Conservation (phyloP, 2,113 vertebrate species). For the Progne subis region DNA sequence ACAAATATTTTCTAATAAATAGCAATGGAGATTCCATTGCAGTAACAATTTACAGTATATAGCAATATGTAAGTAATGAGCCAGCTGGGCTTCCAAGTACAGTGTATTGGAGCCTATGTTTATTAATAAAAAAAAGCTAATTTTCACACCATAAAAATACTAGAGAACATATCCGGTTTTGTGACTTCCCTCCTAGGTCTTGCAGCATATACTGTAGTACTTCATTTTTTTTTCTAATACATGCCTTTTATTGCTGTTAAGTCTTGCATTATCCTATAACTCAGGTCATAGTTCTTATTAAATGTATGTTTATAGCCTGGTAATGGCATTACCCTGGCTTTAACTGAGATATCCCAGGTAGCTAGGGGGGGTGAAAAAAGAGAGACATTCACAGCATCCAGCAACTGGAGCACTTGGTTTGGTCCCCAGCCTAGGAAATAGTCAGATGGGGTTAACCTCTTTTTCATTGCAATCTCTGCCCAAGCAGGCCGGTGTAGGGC, state of each 20-base stretch:
- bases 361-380: neutral
- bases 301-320: fast-evolving
- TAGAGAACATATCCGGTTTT: neutral
- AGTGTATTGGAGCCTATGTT: neutral
- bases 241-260: neutral
- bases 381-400: neutral
- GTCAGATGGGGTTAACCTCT: neutral
- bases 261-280: neutral
- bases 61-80: neutral
- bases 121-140: neutral
- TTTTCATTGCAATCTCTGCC: neutral
- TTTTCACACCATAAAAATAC: neutral
- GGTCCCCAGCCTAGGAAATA: neutral
- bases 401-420: neutral
- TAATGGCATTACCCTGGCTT: neutral
- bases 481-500: neutral
- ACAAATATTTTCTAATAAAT: neutral
- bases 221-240: neutral
- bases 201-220: neutral
- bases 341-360: neutral
- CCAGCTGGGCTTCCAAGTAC: neutral
- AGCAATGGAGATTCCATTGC: neutral
- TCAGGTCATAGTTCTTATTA: neutral
- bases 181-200: neutral
- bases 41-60: neutral